Evolutionary conservation across 2,888 invertebrate species (phyloP).

Genomic region (Trichogramma evanescens): DNA sequence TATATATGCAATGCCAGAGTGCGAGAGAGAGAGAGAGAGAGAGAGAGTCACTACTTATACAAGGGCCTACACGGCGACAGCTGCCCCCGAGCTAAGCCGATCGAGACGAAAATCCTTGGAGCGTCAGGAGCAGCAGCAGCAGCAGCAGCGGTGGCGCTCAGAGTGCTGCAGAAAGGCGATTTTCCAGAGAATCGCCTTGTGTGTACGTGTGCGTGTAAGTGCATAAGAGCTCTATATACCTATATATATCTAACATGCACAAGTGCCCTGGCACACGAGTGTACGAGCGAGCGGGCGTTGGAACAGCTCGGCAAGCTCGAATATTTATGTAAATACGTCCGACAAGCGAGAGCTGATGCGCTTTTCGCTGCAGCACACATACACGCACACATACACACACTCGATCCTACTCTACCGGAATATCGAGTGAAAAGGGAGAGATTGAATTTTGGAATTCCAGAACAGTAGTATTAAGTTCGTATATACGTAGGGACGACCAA

Average conservation of each 20-base stretch:
- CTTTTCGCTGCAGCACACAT: too few relatives aligned
- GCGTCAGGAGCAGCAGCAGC: background rate
- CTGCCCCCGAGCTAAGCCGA: slow-evolving; percentile 20
- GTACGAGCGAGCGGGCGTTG: background rate
- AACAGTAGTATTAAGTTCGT: too few relatives aligned
- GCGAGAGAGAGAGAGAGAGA: background rate
- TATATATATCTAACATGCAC: too few relatives aligned
- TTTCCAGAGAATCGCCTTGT: slow-evolving; percentile 8
- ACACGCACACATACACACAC: too few relatives aligned
- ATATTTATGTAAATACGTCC: slow-evolving; percentile 21
- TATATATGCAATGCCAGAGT: background rate
- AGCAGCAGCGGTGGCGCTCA: too few relatives aligned
- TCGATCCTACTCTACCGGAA: background rate
- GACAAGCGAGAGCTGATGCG: too few relatives aligned
- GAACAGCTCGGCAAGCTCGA: slow-evolving; percentile 4
- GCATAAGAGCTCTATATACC: too few relatives aligned
- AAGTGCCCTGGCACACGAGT: background rate
- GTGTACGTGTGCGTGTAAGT: too few relatives aligned
- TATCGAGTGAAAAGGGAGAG: slow-evolving; percentile 1
- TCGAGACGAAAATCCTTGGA: slow-evolving; percentile 16
- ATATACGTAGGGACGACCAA: too few relatives aligned
- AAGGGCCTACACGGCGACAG: slow-evolving; percentile 14
- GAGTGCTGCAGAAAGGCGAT: background rate
- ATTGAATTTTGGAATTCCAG: too few relatives aligned
- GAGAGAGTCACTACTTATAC: slow-evolving; percentile 12